Percentiles rank a stretch among this genome's conserved stretches.
Conservation (phyloP, 2,888 invertebrate species). For the Dascillus cervinus region DNA sequence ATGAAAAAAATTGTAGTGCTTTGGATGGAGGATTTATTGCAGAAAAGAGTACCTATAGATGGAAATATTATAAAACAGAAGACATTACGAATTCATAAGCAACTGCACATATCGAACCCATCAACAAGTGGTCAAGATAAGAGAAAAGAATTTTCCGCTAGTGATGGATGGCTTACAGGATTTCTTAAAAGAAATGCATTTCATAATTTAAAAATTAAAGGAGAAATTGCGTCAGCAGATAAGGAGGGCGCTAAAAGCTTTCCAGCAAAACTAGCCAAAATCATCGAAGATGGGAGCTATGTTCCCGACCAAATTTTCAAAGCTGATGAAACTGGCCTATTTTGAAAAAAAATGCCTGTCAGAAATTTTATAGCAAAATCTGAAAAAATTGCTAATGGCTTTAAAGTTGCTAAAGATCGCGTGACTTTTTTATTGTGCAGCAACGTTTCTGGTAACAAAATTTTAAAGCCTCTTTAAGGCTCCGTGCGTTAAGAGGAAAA, state of each 20-base stretch:
- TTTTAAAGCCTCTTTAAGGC: too few relatives aligned
- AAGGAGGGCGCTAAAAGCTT: constrained; percentile 6
- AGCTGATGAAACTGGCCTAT: constrained; percentile 25
- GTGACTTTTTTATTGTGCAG: too few relatives aligned
- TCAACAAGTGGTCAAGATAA: constrained; percentile 9
- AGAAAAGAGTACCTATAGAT: constrained; percentile 18
- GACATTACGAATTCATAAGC: constrained; percentile 10
- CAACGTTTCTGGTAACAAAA: too few relatives aligned
- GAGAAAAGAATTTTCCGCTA: constrained; percentile 13
- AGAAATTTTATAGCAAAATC: too few relatives aligned
- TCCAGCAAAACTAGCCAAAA: constrained; percentile 8
- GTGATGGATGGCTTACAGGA: constrained; percentile 17
- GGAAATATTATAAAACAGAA: constrained; percentile 16
- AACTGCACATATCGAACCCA: constrained; percentile 12
- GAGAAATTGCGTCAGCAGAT: constrained; percentile 20
- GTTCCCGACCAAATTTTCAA: constrained; percentile 24
- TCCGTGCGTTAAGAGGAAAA: too few relatives aligned
- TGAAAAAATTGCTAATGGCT: too few relatives aligned
- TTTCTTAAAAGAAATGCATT: constrained; percentile 19
- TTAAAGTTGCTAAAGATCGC: too few relatives aligned
- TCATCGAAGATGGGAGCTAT: too few relatives aligned
- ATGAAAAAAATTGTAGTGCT: constrained; percentile 19
- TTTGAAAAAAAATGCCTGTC: too few relatives aligned
- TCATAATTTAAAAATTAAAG: constrained; percentile 22
- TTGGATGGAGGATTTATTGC: constrained; percentile 17